phyloP scores from a whole-genome alignment of 37 sponge, comb jelly and placozoan genomes.

The Agelas oroides region DNA sequence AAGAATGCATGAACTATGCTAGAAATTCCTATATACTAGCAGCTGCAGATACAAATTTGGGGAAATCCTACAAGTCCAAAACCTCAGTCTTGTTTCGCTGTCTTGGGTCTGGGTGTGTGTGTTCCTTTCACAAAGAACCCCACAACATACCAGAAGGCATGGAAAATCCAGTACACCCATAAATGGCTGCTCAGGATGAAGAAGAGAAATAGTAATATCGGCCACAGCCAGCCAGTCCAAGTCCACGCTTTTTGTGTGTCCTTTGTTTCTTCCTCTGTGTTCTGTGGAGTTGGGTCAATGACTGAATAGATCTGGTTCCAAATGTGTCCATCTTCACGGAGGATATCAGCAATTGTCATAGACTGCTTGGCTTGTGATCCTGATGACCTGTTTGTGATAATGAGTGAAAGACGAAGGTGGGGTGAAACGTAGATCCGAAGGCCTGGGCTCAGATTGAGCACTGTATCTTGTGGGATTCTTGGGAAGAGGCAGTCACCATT shows the following conservation, averaged over 20 bases:
- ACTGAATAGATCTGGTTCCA: constrained; percentile 32
- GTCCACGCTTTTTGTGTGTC: neutral
- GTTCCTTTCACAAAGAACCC: constrained; percentile 11
- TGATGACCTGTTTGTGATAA: constrained; percentile 3
- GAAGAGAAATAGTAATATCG: constrained; percentile 43
- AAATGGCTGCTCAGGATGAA: constrained; percentile 35
- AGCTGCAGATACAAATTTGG: too few species aligned
- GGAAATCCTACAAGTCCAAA: neutral
- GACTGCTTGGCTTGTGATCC: neutral
- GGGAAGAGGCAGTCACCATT: constrained; percentile 28
- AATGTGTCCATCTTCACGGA: constrained; percentile 23
- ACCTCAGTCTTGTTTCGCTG: constrained; percentile 36
- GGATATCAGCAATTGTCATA: constrained; percentile 12
- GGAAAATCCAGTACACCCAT: constrained; percentile 65
- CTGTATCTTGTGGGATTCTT: constrained; percentile 24
- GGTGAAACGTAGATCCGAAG: constrained; percentile 50
- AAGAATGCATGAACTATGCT: too few species aligned
- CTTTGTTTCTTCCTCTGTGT: neutral
- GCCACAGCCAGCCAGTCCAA: neutral
- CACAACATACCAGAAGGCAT: constrained; percentile 43
- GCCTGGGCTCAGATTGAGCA: constrained; percentile 28
- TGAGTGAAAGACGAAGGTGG: constrained; percentile 14
- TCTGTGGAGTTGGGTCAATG: neutral
- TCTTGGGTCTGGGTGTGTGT: constrained; percentile 54
- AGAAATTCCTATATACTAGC: too few species aligned